Conservation (phyloP, 2,888 invertebrate species). For the Xanthorhoe spadicearia region DNA sequence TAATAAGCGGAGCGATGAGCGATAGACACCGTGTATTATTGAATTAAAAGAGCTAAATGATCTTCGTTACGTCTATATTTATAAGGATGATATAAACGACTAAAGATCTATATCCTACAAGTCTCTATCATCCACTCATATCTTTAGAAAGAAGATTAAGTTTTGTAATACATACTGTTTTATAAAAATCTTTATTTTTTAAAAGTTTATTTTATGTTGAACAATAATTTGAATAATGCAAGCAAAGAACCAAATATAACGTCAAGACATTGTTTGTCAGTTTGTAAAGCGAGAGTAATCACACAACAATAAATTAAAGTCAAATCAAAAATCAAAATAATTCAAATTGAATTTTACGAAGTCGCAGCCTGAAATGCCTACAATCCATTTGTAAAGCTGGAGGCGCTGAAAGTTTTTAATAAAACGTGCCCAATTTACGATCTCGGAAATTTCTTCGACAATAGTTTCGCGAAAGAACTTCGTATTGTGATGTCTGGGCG, state of each 20-base stretch:
- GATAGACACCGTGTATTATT: neutral
- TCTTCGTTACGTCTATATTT: too few species aligned
- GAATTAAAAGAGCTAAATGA: too few species aligned
- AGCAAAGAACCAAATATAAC: too few species aligned
- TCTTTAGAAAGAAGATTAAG: too few species aligned
- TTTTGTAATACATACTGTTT: too few species aligned
- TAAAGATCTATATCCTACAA: too few species aligned
- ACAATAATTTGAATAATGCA: too few species aligned
- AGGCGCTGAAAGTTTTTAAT: conserved; percentile 54
- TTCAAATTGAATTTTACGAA: neutral
- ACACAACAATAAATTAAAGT: neutral
- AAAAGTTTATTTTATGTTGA: too few species aligned
- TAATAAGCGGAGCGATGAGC: conserved; percentile 11
- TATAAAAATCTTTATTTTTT: too few species aligned
- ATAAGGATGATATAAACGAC: too few species aligned
- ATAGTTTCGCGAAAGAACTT: conserved; percentile 35
- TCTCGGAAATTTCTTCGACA: conserved; percentile 45
- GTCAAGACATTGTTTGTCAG: neutral
- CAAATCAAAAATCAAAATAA: neutral
- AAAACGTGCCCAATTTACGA: conserved; percentile 52
- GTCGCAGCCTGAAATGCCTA: conserved; percentile 29
- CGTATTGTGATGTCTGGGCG: conserved; percentile 16
- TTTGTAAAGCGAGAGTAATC: neutral
- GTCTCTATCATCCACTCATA: too few species aligned
- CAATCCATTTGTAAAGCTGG: conserved; percentile 59